These are phyloP conservation scores for Lathronympha strigana DNA, from an alignment of 2,888 invertebrate genomes.

Conservation along the genomic window DNA sequence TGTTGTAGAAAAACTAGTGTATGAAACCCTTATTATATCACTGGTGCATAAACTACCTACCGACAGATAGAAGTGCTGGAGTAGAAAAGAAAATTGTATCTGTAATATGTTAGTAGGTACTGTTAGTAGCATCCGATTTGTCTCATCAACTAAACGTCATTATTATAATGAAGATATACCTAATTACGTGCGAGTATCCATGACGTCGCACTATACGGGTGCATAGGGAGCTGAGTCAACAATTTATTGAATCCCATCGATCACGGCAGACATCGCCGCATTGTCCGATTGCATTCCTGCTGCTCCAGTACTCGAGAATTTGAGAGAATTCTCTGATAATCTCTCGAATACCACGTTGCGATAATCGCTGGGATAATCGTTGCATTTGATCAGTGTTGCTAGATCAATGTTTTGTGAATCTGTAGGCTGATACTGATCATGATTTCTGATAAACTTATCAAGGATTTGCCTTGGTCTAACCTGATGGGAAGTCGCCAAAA, in stretches of 20 bases:
- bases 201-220: slow-evolving; percentile 42
- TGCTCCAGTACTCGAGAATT: slow-evolving; percentile 57
- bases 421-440: no score
- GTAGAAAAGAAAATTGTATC: no score
- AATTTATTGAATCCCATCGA: slow-evolving; percentile 73
- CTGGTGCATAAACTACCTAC: no score
- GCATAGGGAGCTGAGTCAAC: slow-evolving; percentile 59
- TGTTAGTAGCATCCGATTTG: no score
- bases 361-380: slow-evolving; percentile 20
- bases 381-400: slow-evolving; percentile 5
- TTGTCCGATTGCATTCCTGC: slow-evolving; percentile 73
- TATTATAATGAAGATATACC: not conserved
- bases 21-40: no score
- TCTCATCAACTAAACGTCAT: no score
- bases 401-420: not conserved
- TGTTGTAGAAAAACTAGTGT: no score
- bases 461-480: no score
- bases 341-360: slow-evolving; percentile 50
- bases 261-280: slow-evolving; percentile 64
- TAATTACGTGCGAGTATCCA: slow-evolving; percentile 14
- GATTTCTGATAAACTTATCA: no score
- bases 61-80: no score
- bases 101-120: no score
- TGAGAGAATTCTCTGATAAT: slow-evolving; percentile 56
- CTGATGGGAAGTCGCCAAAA: no score